Evolutionary conservation across 2,797 vertebrate genomes (phyloP).

Genomic region (Limnodromus scolopaceus): DNA sequence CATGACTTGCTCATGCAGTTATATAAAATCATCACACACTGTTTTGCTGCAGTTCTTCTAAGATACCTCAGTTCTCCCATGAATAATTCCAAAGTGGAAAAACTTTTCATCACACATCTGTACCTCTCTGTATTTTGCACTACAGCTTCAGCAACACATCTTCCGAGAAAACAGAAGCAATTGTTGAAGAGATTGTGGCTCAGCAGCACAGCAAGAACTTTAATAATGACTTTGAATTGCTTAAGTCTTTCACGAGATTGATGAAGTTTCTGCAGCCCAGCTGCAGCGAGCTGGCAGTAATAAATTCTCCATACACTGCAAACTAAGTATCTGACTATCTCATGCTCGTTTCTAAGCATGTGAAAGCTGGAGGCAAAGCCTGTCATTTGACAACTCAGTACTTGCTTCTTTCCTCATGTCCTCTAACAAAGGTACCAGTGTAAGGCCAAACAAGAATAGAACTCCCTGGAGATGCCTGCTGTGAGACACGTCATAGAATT

Average conservation of each 20-base stretch:
- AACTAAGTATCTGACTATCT: not conserved
- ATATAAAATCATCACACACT: not conserved
- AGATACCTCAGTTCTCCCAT: not conserved
- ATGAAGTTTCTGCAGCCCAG: not conserved
- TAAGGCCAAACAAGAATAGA: slow-evolving; percentile 5
- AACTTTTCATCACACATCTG: not conserved
- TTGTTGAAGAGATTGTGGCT: not conserved
- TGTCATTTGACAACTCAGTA: not conserved
- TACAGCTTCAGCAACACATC: not conserved
- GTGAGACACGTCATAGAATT: slow-evolving; percentile 4
- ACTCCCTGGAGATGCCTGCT: slow-evolving; percentile 30
- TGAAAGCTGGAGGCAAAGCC: slow-evolving; percentile 22
- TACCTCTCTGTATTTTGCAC: not conserved
- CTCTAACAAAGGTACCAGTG: not conserved
- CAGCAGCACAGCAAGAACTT: not conserved
- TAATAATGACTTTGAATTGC: not conserved
- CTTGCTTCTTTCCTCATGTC: not conserved
- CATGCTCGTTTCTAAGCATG: not conserved
- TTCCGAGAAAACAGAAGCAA: not conserved
- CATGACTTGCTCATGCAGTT: not conserved
- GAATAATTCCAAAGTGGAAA: not conserved
- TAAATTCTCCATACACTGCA: not conserved
- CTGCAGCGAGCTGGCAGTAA: not conserved
- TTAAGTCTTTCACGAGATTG: not conserved
- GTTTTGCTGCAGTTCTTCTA: not conserved